A percentile compares a stretch with the other conserved stretches of the same genome.
Evolutionary conservation across 2,797 vertebrate genomes (phyloP).

Genomic region (Tachyglossus aculeatus): DNA sequence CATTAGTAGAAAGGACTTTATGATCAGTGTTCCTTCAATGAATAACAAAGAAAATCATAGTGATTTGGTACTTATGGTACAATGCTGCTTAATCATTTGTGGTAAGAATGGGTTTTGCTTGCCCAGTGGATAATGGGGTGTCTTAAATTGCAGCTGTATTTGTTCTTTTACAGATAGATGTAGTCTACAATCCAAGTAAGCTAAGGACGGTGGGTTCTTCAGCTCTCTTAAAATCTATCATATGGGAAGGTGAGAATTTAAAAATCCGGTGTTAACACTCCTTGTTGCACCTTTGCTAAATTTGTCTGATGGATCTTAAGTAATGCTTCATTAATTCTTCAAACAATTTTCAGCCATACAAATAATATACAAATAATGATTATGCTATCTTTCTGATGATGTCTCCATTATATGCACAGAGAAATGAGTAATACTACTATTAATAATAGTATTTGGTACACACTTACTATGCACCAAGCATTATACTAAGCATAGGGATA

Average conservation of each 20-base stretch:
- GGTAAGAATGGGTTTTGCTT: constrained; percentile 27
- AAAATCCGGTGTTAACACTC: constrained; percentile 1
- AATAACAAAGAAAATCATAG: constrained; percentile 21
- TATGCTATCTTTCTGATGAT: too few species aligned
- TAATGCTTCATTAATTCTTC: too few species aligned
- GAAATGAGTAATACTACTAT: too few species aligned
- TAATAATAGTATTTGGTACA: too few species aligned
- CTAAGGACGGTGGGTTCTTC: background rate
- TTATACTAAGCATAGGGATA: too few species aligned
- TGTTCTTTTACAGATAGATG: constrained; percentile 4
- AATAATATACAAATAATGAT: too few species aligned
- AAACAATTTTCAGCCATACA: too few species aligned
- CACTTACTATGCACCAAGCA: too few species aligned
- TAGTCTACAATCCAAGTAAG: background rate
- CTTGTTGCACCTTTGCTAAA: constrained; percentile 18
- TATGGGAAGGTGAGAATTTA: background rate
- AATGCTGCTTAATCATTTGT: background rate
- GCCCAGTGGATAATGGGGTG: background rate
- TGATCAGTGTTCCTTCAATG: constrained; percentile 37
- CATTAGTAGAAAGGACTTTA: background rate
- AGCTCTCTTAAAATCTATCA: background rate
- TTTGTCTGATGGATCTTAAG: background rate
- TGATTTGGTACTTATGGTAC: constrained; percentile 29
- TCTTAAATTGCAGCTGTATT: background rate
- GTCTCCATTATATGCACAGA: too few species aligned